Evolutionary conservation across 2,888 invertebrate genomes (phyloP).

Genomic region (Penaeus monodon): DNA sequence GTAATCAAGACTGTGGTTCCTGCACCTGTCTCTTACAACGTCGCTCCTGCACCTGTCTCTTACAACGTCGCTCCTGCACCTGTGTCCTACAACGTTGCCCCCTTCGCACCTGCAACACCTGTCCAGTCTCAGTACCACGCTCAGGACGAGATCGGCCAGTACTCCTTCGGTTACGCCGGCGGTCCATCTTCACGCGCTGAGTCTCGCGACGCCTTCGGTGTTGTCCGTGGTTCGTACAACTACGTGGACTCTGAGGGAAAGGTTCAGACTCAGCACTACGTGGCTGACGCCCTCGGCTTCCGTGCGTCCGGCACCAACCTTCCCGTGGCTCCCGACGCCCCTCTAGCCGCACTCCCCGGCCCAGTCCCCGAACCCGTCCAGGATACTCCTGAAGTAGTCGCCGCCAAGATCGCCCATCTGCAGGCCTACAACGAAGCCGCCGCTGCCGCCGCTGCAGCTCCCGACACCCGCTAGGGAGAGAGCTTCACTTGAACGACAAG

Average conservation of each 20-base stretch:
- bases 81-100: too few species aligned
- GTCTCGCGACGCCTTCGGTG: constrained; percentile 69
- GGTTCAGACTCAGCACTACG: constrained; percentile 69
- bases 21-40: too few species aligned
- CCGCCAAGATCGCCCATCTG: constrained; percentile 53
- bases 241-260: constrained; percentile 72
- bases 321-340: constrained; percentile 67
- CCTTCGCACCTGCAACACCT: constrained; percentile 45
- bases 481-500: too few species aligned
- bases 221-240: constrained; percentile 71
- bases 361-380: not conserved
- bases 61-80: too few species aligned
- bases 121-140: constrained; percentile 65
- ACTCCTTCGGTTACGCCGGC: constrained; percentile 17
- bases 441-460: constrained; percentile 66
- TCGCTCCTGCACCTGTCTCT: too few species aligned
- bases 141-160: constrained; percentile 66
- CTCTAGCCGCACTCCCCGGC: not conserved
- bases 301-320: constrained; percentile 71
- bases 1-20: too few species aligned
- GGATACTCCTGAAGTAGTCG: constrained; percentile 44
- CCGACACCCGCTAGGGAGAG: too few species aligned
- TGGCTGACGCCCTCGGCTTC: constrained; percentile 70
- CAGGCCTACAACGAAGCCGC: constrained; percentile 65
- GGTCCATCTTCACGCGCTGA: constrained; percentile 64